Percentiles rank a stretch among this genome's conserved stretches.
Conservation (phyloP, 2,113 vertebrate species). For the Zeus faber region DNA sequence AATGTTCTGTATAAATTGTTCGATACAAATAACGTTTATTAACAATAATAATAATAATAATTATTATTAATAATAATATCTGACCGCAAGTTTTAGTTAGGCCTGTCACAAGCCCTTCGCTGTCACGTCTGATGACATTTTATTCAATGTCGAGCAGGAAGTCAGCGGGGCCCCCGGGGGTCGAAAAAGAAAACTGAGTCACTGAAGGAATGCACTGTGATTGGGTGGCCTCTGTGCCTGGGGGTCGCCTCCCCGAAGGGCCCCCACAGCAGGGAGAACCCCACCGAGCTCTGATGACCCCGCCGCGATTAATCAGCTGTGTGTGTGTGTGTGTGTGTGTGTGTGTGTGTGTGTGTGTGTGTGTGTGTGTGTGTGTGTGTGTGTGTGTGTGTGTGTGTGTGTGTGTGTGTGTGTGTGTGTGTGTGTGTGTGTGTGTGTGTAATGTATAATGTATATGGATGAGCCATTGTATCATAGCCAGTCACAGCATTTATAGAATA, state of each 20-base stretch:
- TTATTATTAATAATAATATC: too few relatives aligned
- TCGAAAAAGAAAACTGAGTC: conserved; percentile 11
- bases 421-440: too few relatives aligned
- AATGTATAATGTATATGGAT: conserved; percentile 4
- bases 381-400: too few relatives aligned
- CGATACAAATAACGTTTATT: too few relatives aligned
- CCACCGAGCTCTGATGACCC: conserved; percentile 30
- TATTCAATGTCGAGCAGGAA: neutral
- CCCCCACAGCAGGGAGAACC: neutral
- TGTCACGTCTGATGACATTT: conserved; percentile 14
- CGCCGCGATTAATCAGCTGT: conserved; percentile 39
- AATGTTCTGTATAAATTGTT: too few relatives aligned
- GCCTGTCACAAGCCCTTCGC: neutral
- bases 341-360: neutral
- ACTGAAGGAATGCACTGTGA: conserved; percentile 35
- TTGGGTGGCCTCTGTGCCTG: conserved; percentile 19
- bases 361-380: neutral
- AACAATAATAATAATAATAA: too few relatives aligned
- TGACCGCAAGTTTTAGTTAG: neutral
- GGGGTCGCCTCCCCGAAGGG: conserved; percentile 44
- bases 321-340: neutral
- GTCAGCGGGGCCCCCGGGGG: conserved; percentile 2
- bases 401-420: too few relatives aligned
- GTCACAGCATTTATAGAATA: too few relatives aligned
- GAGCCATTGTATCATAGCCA: too few relatives aligned